phyloP scores from a whole-genome alignment of 2,888 invertebrate genomes.

The Nesidiocoris tenuis region DNA sequence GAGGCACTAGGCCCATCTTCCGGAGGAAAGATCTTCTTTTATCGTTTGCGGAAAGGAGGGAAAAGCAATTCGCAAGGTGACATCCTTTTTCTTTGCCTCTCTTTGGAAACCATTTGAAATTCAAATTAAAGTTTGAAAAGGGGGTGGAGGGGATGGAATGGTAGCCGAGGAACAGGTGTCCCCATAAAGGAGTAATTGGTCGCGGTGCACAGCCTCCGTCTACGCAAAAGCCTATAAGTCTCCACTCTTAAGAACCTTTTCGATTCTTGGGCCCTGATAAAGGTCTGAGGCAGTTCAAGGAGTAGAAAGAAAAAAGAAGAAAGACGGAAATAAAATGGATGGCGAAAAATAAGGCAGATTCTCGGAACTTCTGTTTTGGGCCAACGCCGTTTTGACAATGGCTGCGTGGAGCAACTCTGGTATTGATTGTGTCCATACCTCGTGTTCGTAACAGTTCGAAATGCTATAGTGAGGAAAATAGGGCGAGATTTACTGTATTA shows the following conservation, averaged over 20 bases:
- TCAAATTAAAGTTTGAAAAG: not conserved
- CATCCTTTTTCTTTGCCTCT: not conserved
- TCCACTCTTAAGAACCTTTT: not conserved
- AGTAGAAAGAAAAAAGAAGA: not conserved
- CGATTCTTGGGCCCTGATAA: not conserved
- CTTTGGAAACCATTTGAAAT: not conserved
- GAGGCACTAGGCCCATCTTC: not conserved
- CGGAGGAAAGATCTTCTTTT: not conserved
- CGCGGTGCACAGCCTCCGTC: not conserved
- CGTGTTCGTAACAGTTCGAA: no score
- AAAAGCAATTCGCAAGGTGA: not conserved
- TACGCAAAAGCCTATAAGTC: not conserved
- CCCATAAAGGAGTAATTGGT: not conserved
- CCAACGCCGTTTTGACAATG: no score
- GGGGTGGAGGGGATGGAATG: not conserved
- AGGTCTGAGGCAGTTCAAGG: not conserved
- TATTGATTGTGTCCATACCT: no score
- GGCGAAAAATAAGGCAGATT: not conserved
- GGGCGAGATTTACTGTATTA: no score
- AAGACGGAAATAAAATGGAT: no score
- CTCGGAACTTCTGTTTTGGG: no score
- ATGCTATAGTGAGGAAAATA: no score
- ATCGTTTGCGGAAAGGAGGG: not conserved
- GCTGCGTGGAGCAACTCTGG: no score
- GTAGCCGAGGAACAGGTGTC: not conserved